phyloP scores from a whole-genome alignment of 2,797 vertebrate genomes.

The Myotis vivesi region DNA sequence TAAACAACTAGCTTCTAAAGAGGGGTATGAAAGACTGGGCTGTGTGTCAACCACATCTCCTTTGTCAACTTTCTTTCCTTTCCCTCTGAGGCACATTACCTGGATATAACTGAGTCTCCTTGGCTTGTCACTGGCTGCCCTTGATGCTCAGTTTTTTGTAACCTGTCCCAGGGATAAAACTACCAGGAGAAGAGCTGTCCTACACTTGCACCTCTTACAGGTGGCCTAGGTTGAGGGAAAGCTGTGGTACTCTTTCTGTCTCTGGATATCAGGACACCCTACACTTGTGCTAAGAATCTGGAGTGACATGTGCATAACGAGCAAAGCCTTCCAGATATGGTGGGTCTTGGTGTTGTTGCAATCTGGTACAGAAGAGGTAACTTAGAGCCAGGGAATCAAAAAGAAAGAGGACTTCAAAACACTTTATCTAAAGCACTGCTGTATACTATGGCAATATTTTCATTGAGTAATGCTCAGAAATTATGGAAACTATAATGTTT shows the following conservation, averaged over 20 bases:
- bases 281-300: neutral
- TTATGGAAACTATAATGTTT: neutral
- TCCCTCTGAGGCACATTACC: neutral
- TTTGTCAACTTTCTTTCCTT: neutral
- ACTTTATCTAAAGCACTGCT: neutral
- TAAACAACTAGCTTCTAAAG: neutral
- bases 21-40: neutral
- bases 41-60: neutral
- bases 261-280: neutral
- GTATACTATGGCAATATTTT: neutral
- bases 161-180: neutral
- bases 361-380: neutral
- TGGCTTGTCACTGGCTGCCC: neutral
- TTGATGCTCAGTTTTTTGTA: neutral
- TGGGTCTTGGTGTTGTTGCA: neutral
- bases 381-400: neutral
- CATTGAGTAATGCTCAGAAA: neutral
- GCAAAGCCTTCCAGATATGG: neutral
- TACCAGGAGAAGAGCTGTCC: neutral
- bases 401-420: neutral
- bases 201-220: neutral
- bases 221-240: neutral
- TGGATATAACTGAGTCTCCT: neutral
- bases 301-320: neutral
- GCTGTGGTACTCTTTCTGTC: neutral